These are phyloP conservation scores for Hemibagrus wyckioides DNA, from an alignment of 2,113 vertebrate genomes.

Conservation along the genomic window DNA sequence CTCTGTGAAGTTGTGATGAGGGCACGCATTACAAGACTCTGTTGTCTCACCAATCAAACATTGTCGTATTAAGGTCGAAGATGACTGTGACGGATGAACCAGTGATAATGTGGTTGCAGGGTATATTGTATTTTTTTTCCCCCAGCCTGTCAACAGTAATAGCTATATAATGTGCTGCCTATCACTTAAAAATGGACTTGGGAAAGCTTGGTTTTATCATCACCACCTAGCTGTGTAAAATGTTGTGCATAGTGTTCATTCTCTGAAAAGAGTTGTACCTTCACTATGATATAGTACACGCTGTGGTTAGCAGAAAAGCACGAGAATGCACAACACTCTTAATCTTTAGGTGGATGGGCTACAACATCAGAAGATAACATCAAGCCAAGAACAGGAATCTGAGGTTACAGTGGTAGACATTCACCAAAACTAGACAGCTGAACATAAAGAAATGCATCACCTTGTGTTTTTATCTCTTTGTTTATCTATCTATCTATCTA, in stretches of 20 bases:
- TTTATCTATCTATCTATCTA: too few species aligned
- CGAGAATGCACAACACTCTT: background rate
- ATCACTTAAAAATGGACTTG: background rate
- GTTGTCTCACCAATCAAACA: slow-evolving; percentile 1
- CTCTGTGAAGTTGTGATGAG: slow-evolving; percentile 8
- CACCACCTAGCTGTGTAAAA: background rate
- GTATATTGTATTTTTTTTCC: background rate
- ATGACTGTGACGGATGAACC: background rate
- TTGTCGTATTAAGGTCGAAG: slow-evolving; percentile 1
- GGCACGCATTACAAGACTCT: background rate
- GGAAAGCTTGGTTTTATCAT: background rate
- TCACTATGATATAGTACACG: background rate
- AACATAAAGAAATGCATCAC: background rate
- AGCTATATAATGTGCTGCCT: background rate
- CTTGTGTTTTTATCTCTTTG: background rate
- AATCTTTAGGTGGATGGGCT: background rate
- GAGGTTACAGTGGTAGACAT: background rate
- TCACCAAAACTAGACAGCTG: background rate
- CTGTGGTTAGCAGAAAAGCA: background rate
- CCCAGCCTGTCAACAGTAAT: background rate
- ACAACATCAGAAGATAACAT: background rate
- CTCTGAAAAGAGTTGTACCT: background rate
- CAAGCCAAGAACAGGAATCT: background rate
- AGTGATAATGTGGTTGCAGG: background rate
- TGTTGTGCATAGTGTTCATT: background rate